Percentiles rank a stretch among this genome's conserved stretches.
phyloP scores from a whole-genome alignment of 2,113 vertebrate genomes.

The Tragelaphus strepsiceros region DNA sequence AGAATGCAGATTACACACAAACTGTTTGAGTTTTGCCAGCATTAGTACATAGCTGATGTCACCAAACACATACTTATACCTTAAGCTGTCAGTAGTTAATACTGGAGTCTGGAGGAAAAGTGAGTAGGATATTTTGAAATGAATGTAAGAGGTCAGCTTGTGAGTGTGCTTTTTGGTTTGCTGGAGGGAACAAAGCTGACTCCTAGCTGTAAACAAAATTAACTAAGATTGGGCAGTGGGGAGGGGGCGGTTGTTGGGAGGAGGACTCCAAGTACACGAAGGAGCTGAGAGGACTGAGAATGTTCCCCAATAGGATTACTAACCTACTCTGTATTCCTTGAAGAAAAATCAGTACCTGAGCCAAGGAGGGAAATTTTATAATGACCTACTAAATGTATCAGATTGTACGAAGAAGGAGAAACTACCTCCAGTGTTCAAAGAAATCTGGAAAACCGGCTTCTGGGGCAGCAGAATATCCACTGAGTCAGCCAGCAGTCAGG shows the following conservation, averaged over 20 bases:
- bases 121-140: not conserved
- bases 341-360: not conserved
- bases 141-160: not conserved
- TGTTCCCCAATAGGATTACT: not conserved
- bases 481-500: not conserved
- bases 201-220: not conserved
- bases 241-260: rapidly evolving
- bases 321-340: not conserved
- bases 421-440: not conserved
- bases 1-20: constrained; percentile 90
- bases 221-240: not conserved
- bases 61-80: constrained; percentile 90
- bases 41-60: constrained; percentile 84
- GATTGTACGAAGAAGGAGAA: not conserved
- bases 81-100: constrained; percentile 91
- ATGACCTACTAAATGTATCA: not conserved
- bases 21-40: constrained; percentile 89
- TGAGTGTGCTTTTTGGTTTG: not conserved
- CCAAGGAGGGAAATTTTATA: not conserved
- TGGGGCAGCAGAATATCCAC: not conserved
- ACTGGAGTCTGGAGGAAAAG: constrained; percentile 80
- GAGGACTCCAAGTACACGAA: not conserved
- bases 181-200: not conserved
- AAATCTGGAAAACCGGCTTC: not conserved
- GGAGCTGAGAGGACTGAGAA: not conserved